phyloP scores from a whole-genome alignment of 64 coral and sea anemone species.

The Montipora cactus region DNA sequence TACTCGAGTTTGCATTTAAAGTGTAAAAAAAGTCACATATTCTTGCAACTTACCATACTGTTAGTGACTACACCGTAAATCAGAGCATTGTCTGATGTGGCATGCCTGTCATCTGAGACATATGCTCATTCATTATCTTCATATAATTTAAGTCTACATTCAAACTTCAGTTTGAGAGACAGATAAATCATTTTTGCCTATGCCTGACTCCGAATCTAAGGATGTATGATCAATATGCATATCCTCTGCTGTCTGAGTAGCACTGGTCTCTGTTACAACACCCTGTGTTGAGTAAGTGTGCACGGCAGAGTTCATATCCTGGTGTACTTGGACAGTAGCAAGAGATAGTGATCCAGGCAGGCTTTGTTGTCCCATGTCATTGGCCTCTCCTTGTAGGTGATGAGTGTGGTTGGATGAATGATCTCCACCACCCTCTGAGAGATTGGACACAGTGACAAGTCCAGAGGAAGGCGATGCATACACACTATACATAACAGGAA shows the following conservation, averaged over 20 bases:
- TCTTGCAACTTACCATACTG: no score
- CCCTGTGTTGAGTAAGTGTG: conserved; percentile 77
- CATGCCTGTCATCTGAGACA: no score
- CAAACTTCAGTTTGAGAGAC: conserved; percentile 58
- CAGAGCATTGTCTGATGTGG: no score
- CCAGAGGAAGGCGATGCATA: conserved; percentile 82
- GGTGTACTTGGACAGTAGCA: conserved; percentile 76
- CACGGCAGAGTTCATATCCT: conserved; percentile 71
- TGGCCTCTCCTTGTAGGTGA: conserved; percentile 66
- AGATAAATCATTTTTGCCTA: conserved; percentile 72
- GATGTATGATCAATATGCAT: conserved; percentile 84
- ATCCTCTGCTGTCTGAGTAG: conserved; percentile 89
- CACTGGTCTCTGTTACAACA: conserved; percentile 93
- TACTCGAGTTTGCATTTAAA: no score
- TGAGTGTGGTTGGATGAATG: conserved; percentile 66
- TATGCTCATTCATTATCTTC: no score
- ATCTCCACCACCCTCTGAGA: conserved; percentile 41
- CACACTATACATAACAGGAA: conserved; percentile 91
- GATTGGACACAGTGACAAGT: conserved; percentile 79
- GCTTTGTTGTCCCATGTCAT: conserved; percentile 53
- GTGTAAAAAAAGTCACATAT: no score
- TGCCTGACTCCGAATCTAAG: conserved; percentile 73
- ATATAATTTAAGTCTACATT: background rate
- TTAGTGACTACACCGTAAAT: no score
- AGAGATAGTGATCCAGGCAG: conserved; percentile 66